Evolutionary conservation across 2,113 vertebrate species (phyloP), one percentile per base, ranked within the genome.

Genomic region (Vombatus ursinus): DNA sequence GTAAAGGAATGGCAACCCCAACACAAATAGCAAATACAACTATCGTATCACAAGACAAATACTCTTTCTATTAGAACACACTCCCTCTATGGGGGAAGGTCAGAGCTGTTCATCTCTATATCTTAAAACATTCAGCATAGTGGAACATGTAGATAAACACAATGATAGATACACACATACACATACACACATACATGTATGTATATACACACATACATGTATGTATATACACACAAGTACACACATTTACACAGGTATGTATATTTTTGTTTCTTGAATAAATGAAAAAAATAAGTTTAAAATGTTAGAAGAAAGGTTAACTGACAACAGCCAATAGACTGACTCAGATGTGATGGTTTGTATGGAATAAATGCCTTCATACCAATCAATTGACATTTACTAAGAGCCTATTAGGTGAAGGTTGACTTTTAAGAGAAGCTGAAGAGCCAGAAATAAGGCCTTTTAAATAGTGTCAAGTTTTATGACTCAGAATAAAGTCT

Each of bases 221-320:
- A 0, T 5, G 4, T 37, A 1, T 37, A 61, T 31, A 0, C 25
- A 61, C 23, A 26, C 8, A 26, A 2, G 8, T 26, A 26, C 8
- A 57, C 28, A 37, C 31, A 68, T 68, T 37, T 37, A 68, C 61
- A 3, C n/a, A 16, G 4, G 26, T 68, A 16, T n/a, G 37, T 37
- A 31, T 8, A 24, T n/a, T 31, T 68, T 5, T 68, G 16, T 68
- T 68, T n/a, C 61, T 16, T 68, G 12, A n/a, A 68, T 68, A 68
- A 68, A 19, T 68, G 31, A 68, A n/a, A 68, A 53, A 77, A 44
- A 84, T 28, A 11, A 44, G n/a, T n/a, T 84, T 84, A 22, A 44
- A 84, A 84, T 44, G 14, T 16, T 84, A 44, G n/a, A 84, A 77
- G 14, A 77, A 77, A 77, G 16, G 19, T 22, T 84, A 84, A 84